A percentile compares a stretch with the other conserved stretches of the same genome.
These are phyloP conservation scores for Protomyctophum bolini DNA, from an alignment of 2,113 vertebrate species.

Conservation along the genomic window DNA sequence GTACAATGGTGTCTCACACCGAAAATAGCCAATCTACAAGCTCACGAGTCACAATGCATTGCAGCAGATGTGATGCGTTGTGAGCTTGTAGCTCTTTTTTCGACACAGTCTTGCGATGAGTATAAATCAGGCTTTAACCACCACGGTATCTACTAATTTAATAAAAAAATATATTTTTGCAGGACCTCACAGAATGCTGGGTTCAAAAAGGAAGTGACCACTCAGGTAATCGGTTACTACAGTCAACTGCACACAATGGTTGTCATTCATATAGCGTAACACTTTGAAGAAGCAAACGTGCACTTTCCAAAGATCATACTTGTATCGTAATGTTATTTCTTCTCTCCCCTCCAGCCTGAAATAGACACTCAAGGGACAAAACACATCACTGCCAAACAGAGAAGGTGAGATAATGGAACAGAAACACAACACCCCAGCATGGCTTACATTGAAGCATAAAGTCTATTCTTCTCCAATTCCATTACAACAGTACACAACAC, in stretches of 20 bases:
- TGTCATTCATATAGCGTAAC: too few relatives aligned
- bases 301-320: background rate
- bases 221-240: conserved; percentile 67
- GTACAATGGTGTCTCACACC: too few relatives aligned
- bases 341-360: conserved; percentile 74
- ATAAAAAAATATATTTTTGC: background rate
- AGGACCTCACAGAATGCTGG: conserved; percentile 61
- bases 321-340: background rate
- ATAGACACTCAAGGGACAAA: conserved; percentile 81
- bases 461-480: background rate
- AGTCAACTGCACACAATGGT: background rate
- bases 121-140: background rate
- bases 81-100: too few relatives aligned
- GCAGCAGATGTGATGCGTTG: too few relatives aligned
- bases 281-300: background rate
- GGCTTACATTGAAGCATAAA: background rate
- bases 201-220: conserved; percentile 75
- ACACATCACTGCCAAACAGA: conserved; percentile 92
- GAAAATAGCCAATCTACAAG: too few relatives aligned
- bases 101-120: too few relatives aligned
- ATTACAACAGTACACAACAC: background rate
- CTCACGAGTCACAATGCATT: too few relatives aligned
- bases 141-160: background rate
- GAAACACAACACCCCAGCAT: background rate
- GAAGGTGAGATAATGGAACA: conserved; percentile 80